Conservation (phyloP, 2,888 invertebrate species). For the Chloroclysta siterata region DNA sequence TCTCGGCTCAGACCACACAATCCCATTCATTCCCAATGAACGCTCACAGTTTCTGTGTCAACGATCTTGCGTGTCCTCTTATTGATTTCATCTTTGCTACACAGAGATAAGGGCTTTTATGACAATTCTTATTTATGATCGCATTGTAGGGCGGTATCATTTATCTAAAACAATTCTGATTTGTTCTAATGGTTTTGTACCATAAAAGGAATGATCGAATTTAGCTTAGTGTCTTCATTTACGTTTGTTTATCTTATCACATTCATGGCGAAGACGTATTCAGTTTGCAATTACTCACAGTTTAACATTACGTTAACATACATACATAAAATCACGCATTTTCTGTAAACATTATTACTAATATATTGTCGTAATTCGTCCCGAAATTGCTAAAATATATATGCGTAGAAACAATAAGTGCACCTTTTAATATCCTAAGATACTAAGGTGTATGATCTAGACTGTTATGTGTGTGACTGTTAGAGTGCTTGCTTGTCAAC, state of each 20-base stretch:
- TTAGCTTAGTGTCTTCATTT: background rate
- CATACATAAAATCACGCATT: too few relatives aligned
- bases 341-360: too few relatives aligned
- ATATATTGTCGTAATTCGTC: too few relatives aligned
- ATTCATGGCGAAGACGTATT: too few relatives aligned
- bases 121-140: conserved; percentile 29
- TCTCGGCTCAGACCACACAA: conserved; percentile 58
- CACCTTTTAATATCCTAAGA: too few relatives aligned
- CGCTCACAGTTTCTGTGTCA: conserved; percentile 62
- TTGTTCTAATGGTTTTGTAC: background rate
- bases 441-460: too few relatives aligned
- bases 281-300: too few relatives aligned
- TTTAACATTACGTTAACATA: too few relatives aligned
- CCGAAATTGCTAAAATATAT: too few relatives aligned
- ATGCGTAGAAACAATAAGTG: too few relatives aligned
- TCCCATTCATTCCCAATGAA: conserved; percentile 59
- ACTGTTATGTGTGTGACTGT: too few relatives aligned
- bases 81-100: conserved; percentile 54
- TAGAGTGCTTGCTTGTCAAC: too few relatives aligned
- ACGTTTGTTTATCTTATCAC: background rate
- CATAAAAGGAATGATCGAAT: background rate
- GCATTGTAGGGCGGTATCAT: conserved; percentile 3
- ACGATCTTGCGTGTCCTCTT: conserved; percentile 53
- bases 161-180: conserved; percentile 6
- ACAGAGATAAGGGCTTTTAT: conserved; percentile 25